Evolutionary conservation across 1,140 invertebrate species (phyloP), one percentile per base, ranked within the genome.

Genomic region (Drosophila burlai): DNA sequence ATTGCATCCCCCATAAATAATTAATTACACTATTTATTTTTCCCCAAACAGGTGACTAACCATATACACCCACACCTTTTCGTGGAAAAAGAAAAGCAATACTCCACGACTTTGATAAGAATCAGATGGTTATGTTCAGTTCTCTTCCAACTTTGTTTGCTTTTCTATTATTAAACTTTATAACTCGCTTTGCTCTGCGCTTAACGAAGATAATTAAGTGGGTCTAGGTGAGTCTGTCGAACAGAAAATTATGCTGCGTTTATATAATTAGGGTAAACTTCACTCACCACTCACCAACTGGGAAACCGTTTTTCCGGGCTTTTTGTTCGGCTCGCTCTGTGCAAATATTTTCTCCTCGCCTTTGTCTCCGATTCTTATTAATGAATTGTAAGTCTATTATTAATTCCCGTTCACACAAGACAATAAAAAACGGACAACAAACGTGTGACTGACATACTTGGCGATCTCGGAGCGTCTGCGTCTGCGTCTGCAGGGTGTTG

Each of bases 171-270:
- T 65, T 69, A 57, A 61, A 65, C 47, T 42, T 74, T 42, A 40
- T 66, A 47, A 59, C 66, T 45, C 34, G 40, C 18, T 69, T 38
- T 47, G 61, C 50, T 80, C 66, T 61, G 36, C 49, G 60, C 60
- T 47, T 66, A 85, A 76, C 64, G 8, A 81, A 87, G 83, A 89
- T 89, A 83, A 89, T 74, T 67, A 84, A 60, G 49, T 81, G 68
- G 77, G 81, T 89, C 84, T 83, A 83, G 77, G 81, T 74, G 47
- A 67, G 59, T 21, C 38, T 75, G 67, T 86, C 76, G 79, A 86
- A 74, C 69, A 54, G 38, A 63, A 65, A 86, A 42, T 83, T 87
- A 85, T 86, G 83, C 73, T 79, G 18, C 10, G 26, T 63, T 78
- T 84, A 84, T 78, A 77, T 85, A 89, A 81, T 57, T 50, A 40